Conservation (phyloP, 2,113 vertebrate species). For the Tauraco erythrolophus region DNA sequence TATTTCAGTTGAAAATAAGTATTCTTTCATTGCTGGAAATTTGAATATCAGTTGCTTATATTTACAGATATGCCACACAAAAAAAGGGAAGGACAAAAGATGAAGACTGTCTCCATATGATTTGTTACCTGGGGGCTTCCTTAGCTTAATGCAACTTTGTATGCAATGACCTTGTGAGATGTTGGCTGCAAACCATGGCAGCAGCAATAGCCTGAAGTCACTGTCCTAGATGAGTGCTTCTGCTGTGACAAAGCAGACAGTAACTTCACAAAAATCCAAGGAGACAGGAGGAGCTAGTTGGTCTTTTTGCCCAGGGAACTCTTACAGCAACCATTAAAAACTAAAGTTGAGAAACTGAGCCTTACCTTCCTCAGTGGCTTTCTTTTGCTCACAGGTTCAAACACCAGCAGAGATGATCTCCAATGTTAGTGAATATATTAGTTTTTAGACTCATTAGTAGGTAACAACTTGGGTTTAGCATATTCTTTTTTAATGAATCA, state of each 20-base stretch:
- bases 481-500: neutral
- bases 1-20: neutral
- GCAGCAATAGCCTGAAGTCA: neutral
- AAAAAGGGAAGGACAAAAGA: neutral
- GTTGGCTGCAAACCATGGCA: neutral
- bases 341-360: neutral
- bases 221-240: neutral
- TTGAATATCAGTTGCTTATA: neutral
- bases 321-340: neutral
- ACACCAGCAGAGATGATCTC: neutral
- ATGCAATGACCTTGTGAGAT: neutral
- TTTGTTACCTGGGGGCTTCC: neutral
- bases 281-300: neutral
- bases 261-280: neutral
- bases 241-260: neutral
- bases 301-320: neutral
- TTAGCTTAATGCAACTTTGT: neutral
- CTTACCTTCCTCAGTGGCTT: neutral
- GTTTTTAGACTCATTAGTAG: neutral
- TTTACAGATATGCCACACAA: neutral
- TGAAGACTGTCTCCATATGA: accelerated
- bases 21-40: neutral
- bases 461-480: neutral
- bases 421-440: neutral
- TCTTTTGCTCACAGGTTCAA: neutral